Evolutionary conservation across 2,888 invertebrate species (phyloP).

Genomic region (Eupithecia tripunctaria): DNA sequence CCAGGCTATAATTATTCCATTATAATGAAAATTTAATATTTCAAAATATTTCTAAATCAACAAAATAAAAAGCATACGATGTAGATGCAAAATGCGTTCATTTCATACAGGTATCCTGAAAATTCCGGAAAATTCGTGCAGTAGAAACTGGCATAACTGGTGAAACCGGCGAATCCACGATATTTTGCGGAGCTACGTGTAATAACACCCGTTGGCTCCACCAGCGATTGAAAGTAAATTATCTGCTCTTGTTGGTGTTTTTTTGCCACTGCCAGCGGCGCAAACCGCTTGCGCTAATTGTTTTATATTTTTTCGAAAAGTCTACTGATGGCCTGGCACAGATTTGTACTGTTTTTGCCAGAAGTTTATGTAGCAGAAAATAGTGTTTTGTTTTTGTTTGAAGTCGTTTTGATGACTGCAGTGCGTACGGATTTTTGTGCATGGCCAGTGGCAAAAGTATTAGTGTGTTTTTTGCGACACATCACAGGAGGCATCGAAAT

Average conservation of each 20-base stretch:
- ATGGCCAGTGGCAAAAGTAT: neutral
- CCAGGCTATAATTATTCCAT: neutral
- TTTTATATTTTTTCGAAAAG: conserved; percentile 44
- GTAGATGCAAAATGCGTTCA: neutral
- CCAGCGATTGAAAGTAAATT: conserved; percentile 73
- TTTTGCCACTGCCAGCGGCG: conserved; percentile 48
- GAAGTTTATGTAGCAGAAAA: conserved; percentile 26
- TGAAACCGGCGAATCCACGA: conserved; percentile 33
- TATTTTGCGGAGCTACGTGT: conserved; percentile 51
- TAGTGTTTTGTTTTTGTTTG: conserved; percentile 26
- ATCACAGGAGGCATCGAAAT: neutral
- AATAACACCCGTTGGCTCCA: conserved; percentile 55
- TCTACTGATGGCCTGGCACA: conserved; percentile 48
- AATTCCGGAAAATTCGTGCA: neutral
- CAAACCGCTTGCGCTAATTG: conserved; percentile 39
- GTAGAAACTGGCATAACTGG: conserved; percentile 18
- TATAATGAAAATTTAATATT: too few relatives aligned
- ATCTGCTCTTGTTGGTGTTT: conserved; percentile 59
- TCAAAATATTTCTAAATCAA: neutral
- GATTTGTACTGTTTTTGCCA: conserved; percentile 64
- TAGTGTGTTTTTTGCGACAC: neutral
- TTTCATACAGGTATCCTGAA: neutral
- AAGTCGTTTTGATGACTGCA: conserved; percentile 27
- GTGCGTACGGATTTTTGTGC: conserved; percentile 7
- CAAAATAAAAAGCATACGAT: neutral